phyloP scores from a whole-genome alignment of 1,140 invertebrate species.

The Globodera rostochiensis region DNA sequence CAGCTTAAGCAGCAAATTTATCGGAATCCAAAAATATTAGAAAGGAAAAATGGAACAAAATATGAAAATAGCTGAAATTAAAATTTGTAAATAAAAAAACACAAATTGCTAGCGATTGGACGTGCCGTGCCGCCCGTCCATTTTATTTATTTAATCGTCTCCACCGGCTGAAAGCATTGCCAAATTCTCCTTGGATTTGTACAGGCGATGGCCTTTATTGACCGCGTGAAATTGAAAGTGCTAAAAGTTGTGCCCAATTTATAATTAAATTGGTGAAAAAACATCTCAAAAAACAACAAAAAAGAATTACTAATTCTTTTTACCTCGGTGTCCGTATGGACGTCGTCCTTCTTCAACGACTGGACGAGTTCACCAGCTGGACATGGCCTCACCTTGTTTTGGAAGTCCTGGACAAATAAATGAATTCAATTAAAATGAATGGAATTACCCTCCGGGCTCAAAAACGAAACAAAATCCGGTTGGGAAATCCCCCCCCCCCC shows the following conservation, averaged over 20 bases:
- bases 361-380: constrained; percentile 37
- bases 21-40: no score
- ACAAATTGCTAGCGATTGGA: no score
- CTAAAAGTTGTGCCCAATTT: neutral
- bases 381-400: constrained; percentile 12
- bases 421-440: neutral
- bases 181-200: constrained; percentile 26
- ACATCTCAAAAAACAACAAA: no score
- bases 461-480: no score
- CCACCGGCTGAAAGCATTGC: neutral
- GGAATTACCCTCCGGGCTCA: neutral
- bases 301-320: neutral
- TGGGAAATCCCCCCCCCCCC: no score
- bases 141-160: neutral
- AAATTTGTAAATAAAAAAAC: no score
- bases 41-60: no score
- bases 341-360: constrained; percentile 33
- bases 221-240: constrained; percentile 29
- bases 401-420: neutral
- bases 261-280: neutral
- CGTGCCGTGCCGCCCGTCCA: no score
- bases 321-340: constrained; percentile 14
- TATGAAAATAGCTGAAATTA: no score
- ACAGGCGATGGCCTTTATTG: constrained; percentile 20
- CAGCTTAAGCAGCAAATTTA: no score